These are phyloP conservation scores for Cryptophagus acutangulus DNA, from an alignment of 2,888 invertebrate species.

Conservation along the genomic window DNA sequence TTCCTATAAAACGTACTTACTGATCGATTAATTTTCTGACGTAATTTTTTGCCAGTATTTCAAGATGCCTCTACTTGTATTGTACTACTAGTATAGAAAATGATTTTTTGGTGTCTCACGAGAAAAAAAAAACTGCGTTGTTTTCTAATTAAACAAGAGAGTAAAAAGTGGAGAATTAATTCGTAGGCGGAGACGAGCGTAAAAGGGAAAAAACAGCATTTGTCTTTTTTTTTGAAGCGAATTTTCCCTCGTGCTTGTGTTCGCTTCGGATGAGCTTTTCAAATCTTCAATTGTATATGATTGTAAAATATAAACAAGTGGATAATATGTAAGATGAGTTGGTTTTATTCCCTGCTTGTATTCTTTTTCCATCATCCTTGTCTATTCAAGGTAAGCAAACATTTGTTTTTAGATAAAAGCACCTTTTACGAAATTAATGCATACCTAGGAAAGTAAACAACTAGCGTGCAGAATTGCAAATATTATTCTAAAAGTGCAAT, in stretches of 20 bases:
- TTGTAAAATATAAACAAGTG: conserved; percentile 46
- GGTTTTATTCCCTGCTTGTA: no score
- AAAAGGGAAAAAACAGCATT: neutral
- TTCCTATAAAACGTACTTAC: conserved; percentile 39
- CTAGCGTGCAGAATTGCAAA: no score
- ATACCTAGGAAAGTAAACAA: no score
- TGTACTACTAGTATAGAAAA: conserved; percentile 5
- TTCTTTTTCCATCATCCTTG: no score
- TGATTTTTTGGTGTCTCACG: conserved; percentile 8
- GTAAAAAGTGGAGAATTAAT: conserved; percentile 2
- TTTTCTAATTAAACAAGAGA: conserved; percentile 2
- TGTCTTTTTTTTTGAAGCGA: neutral
- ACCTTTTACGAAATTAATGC: no score
- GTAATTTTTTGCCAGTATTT: conserved; percentile 38
- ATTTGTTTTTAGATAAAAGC: no score
- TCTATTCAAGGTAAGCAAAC: no score
- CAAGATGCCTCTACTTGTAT: conserved; percentile 27
- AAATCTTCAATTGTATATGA: conserved; percentile 33
- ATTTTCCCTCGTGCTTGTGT: neutral
- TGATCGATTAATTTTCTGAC: conserved; percentile 4
- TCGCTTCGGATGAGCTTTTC: neutral
- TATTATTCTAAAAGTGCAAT: no score
- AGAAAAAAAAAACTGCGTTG: conserved; percentile 5
- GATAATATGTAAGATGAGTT: no score
- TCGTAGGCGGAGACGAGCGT: neutral